phyloP scores from a whole-genome alignment of 1,140 invertebrate species.

The Heliothis subflexa region DNA sequence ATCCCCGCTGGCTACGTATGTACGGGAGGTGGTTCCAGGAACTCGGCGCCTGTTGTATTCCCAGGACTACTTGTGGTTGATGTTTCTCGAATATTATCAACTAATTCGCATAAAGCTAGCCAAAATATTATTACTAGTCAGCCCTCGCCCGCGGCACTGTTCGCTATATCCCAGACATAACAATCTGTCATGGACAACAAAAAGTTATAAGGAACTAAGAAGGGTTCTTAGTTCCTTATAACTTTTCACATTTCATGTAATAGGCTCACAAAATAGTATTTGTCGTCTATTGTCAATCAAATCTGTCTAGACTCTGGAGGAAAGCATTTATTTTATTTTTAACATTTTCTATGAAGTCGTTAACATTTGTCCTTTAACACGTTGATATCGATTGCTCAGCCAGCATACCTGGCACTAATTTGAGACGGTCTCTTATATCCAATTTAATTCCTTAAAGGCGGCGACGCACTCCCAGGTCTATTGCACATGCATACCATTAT shows the following conservation, averaged over 20 bases:
- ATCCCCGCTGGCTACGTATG: constrained; percentile 41
- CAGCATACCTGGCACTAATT: constrained; percentile 2
- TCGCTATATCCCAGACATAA: constrained; percentile 10
- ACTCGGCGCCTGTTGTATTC: constrained; percentile 36
- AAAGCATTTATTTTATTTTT: no score
- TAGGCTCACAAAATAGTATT: no score
- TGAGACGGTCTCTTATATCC: not conserved
- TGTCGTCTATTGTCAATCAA: no score
- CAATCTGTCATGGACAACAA: not conserved
- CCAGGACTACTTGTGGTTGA: constrained; percentile 37
- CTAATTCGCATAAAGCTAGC: constrained; percentile 33
- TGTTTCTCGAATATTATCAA: constrained; percentile 43
- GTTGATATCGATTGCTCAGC: not conserved
- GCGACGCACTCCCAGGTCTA: not conserved
- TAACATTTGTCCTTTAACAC: not conserved
- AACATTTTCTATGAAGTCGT: not conserved
- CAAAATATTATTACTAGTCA: constrained; percentile 35
- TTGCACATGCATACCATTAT: constrained; percentile 24
- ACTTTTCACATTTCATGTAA: no score
- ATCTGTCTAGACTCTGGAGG: no score
- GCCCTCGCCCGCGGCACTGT: constrained; percentile 23
- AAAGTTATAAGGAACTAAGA: no score
- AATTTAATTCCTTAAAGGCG: constrained; percentile 32
- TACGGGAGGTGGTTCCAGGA: constrained; percentile 17
- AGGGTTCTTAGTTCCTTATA: not conserved